Conservation (phyloP, 2,113 vertebrate species). For the Romanogobio albipinnatus region DNA sequence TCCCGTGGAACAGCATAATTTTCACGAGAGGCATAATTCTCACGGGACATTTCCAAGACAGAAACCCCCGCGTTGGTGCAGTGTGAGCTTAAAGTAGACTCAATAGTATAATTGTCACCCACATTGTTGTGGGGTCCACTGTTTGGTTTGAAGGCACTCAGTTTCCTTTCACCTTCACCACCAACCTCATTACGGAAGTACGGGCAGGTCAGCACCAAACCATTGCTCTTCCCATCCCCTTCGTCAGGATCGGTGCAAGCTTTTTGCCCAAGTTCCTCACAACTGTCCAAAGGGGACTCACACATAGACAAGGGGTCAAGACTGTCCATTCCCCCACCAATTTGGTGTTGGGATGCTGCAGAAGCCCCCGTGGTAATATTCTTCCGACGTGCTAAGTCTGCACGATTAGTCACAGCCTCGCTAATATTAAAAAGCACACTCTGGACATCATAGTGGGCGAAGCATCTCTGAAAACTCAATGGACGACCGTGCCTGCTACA, state of each 20-base stretch:
- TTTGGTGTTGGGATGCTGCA: constrained; percentile 80
- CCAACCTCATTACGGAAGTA: constrained; percentile 87
- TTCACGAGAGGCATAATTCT: constrained; percentile 75
- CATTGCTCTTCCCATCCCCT: constrained; percentile 84
- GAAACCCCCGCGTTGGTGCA: constrained; percentile 88
- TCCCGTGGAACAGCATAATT: constrained; percentile 75
- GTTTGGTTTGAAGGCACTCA: constrained; percentile 78
- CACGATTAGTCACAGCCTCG: constrained; percentile 80
- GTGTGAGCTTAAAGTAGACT: constrained; percentile 83
- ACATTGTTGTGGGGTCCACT: constrained; percentile 71
- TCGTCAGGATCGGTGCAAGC: constrained; percentile 81
- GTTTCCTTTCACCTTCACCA: constrained; percentile 82
- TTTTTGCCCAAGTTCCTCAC: constrained; percentile 83
- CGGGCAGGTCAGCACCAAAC: constrained; percentile 82
- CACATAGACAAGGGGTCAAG: constrained; percentile 54
- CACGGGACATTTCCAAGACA: constrained; percentile 83
- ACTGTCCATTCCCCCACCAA: constrained; percentile 63
- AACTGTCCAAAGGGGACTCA: constrained; percentile 81
- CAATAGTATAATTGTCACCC: constrained; percentile 81
- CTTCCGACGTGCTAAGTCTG: constrained; percentile 80
- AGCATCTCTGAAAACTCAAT: constrained; percentile 84
- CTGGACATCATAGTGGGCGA: constrained; percentile 88
- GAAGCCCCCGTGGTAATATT: constrained; percentile 87
- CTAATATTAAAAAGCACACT: constrained; percentile 86
- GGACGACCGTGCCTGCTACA: constrained; percentile 55